Conservation (phyloP, 2,888 invertebrate species). For the Brachypalpus laphriformis region DNA sequence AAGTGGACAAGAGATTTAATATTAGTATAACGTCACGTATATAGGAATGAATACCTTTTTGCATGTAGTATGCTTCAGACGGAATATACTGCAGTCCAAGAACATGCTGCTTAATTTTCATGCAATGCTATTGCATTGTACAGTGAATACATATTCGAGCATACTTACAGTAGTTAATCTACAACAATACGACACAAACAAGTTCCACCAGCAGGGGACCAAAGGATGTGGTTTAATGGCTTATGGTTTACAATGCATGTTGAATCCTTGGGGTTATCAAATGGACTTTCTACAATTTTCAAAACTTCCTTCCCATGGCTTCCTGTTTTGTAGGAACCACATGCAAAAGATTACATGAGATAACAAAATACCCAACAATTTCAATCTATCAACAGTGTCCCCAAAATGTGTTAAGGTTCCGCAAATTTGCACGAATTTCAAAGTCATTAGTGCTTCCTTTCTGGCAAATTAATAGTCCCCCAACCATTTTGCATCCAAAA, state of each 20-base stretch:
- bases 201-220: no score
- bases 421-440: conserved; percentile 17
- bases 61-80: no score
- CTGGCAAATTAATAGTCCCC: conserved; percentile 12
- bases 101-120: no score
- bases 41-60: no score
- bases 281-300: not conserved
- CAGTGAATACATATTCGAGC: no score
- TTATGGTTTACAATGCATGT: not conserved
- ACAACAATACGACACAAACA: no score
- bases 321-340: not conserved
- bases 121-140: no score
- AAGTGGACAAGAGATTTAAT: no score
- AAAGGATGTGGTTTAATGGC: no score
- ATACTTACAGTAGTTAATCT: no score
- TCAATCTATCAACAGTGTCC: conserved; percentile 12
- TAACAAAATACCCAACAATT: not conserved
- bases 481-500: not conserved
- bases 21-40: no score
- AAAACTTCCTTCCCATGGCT: not conserved
- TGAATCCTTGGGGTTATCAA: not conserved
- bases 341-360: not conserved
- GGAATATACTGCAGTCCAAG: no score
- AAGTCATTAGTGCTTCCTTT: conserved; percentile 6
- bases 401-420: conserved; percentile 15